Evolutionary conservation across 35 echinoderm and acorn worm species (phyloP).

Genomic region (Patiria miniata): DNA sequence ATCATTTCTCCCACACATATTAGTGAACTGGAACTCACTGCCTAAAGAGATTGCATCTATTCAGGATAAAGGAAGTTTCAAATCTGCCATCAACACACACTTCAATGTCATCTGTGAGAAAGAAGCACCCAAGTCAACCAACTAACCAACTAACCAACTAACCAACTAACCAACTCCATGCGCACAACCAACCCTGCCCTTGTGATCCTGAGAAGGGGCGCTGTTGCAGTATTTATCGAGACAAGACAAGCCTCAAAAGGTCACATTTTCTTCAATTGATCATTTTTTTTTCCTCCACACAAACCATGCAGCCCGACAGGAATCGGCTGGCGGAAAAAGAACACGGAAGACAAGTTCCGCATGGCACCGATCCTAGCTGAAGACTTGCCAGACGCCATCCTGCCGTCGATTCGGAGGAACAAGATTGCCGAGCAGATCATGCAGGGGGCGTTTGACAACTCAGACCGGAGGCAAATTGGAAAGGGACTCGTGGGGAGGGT

Average conservation of each 20-base stretch:
- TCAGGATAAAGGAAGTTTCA: too few relatives aligned
- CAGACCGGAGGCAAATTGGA: conserved; percentile 82
- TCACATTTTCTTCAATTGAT: too few relatives aligned
- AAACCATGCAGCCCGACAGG: conserved; percentile 86
- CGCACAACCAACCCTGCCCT: not conserved
- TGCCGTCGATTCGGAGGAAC: conserved; percentile 60
- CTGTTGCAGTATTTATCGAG: not conserved
- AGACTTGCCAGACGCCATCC: conserved; percentile 61
- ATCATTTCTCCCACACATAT: too few relatives aligned
- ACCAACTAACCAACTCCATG: not conserved
- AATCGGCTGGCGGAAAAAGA: conserved; percentile 91
- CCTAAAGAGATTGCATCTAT: too few relatives aligned
- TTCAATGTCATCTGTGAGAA: too few relatives aligned
- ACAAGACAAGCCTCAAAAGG: not conserved
- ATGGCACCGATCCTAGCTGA: conserved; percentile 34
- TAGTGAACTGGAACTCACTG: too few relatives aligned
- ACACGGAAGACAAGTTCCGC: conserved; percentile 76
- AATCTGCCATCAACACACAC: too few relatives aligned
- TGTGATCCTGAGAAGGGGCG: not conserved
- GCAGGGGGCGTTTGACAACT: conserved; percentile 76
- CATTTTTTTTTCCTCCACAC: not conserved
- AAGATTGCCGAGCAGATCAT: conserved; percentile 91
- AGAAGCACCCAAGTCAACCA: too few relatives aligned
- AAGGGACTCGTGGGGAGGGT: conserved; percentile 93
- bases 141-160: too few relatives aligned